Conservation (phyloP, 1,140 invertebrate species). For the Lucilia sericata region DNA sequence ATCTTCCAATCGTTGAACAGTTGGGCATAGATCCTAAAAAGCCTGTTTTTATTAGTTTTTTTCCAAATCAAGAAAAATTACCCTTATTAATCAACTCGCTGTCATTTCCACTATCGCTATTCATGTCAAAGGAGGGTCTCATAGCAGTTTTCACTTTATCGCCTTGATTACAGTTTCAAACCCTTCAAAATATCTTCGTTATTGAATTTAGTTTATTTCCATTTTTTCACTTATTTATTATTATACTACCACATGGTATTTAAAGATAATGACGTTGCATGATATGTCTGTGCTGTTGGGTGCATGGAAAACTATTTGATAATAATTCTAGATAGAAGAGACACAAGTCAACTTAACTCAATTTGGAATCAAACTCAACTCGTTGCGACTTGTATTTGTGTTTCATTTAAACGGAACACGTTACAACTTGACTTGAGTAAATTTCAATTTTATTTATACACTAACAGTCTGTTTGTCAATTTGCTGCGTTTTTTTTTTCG, state of each 20-base stretch:
- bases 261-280: slow-evolving; percentile 5
- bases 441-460: not conserved
- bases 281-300: not conserved
- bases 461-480: not conserved
- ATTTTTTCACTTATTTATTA: not conserved
- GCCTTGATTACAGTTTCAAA: not conserved
- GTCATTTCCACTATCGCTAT: not conserved
- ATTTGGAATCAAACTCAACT: not conserved
- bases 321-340: not conserved
- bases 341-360: not conserved
- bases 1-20: no score
- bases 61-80: no score
- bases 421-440: not conserved
- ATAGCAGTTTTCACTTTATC: not conserved
- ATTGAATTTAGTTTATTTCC: not conserved
- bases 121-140: not conserved
- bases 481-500: not conserved
- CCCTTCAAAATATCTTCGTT: not conserved
- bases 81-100: not conserved
- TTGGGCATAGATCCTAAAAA: no score
- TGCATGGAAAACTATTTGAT: not conserved
- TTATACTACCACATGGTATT: slow-evolving; percentile 5
- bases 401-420: no score
- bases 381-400: no score
- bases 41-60: no score